Evolutionary conservation across 1,140 invertebrate genomes (phyloP), one percentile per base, ranked within the genome.

Genomic region (Pseudomyrmex cubaensis): DNA sequence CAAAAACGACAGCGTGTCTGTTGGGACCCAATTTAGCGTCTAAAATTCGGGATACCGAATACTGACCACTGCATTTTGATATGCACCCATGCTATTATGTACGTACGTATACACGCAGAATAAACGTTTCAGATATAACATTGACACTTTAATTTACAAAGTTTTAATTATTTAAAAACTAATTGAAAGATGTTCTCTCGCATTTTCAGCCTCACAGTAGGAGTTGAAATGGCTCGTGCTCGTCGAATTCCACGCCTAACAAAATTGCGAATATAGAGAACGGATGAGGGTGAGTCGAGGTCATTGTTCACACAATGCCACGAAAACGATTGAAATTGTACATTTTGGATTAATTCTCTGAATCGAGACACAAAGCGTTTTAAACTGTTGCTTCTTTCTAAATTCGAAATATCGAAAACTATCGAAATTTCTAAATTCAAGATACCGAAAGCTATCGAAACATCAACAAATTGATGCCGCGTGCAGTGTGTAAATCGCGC

Each of bases 221-320:
- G 35, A 35, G n/a, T 8, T 57, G 57, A 61, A 69, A 70, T 72
- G 72, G 76, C 85, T 87, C 66, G 85, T 85, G 76, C 83, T 73
- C 62, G 75, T 22, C 17, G 35, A 83, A 83, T 85, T 88, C 74
- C 86, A 74, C 77, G 59, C 62, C 67, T 90, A 89, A 86, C 88
- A 88, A 91, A 91, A 92, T 89, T 83, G 54, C 44, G 61, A 64
- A 35, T 35, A 62, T 50, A 61, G 20, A 50, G 89, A 91, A 83
- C 91, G 91, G 91, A 92, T 89, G 89, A 88, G 5, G 91, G 91
- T 90, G 87, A 80, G 91, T 90, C 92, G 90, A 92, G 91, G 92
- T 88, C 89, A 75, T 78, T 76, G 80, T 75, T 82, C 35, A 70
- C 61, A 85, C 87, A 77, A 88, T 85, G 85, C 59, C 35, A 85